Percentiles rank a stretch among this genome's conserved stretches.
These are phyloP conservation scores for Pogoniulus pusillus DNA, from an alignment of 2,797 vertebrate species.

Conservation along the genomic window DNA sequence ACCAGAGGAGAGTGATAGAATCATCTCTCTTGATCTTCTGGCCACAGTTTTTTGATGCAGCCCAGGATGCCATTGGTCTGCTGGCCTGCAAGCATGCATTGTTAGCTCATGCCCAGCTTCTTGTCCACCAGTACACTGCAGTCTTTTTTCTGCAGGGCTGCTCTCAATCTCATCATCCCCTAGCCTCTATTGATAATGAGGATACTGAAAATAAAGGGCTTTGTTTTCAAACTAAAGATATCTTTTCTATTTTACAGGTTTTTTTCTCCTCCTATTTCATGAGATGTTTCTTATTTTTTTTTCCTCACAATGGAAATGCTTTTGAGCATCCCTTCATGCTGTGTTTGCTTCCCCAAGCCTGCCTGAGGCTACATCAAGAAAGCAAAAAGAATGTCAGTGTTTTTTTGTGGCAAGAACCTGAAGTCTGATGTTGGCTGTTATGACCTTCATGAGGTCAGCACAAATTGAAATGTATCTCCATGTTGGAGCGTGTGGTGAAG, in stretches of 20 bases:
- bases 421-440: neutral
- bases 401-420: neutral
- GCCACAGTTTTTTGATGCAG: too few species aligned
- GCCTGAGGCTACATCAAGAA: neutral
- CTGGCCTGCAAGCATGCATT: too few species aligned
- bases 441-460: neutral
- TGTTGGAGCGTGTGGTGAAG: too few species aligned
- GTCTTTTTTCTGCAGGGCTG: too few species aligned
- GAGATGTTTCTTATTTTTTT: slow-evolving; percentile 1
- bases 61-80: too few species aligned
- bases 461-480: neutral
- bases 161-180: too few species aligned
- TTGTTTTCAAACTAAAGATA: slow-evolving; percentile 35
- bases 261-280: neutral
- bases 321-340: slow-evolving; percentile 23
- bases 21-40: too few species aligned
- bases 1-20: too few species aligned
- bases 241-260: neutral
- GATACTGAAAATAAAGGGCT: neutral
- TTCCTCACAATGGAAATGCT: neutral
- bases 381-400: neutral
- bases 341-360: neutral
- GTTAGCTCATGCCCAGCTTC: too few species aligned
- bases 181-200: too few species aligned
- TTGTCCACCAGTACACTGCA: too few species aligned